Evolutionary conservation across 30 jellyfish, hydroid and myxozoan species (phyloP).

Genomic region (Turritopsis dohrnii): DNA sequence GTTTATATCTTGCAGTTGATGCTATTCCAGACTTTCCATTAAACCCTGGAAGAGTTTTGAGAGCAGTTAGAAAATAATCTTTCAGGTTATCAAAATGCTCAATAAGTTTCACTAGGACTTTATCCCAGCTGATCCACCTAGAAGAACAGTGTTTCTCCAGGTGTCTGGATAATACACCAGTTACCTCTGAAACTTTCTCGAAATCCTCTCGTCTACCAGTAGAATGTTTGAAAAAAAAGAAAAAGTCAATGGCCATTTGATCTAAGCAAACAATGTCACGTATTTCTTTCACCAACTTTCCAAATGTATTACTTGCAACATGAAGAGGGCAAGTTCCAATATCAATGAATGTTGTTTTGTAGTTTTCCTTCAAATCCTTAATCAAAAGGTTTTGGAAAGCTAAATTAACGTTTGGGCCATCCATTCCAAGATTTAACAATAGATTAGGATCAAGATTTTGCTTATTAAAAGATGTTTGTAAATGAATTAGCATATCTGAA

Average conservation of each 20-base stretch:
- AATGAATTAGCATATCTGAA: neutral
- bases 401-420: neutral
- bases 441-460: neutral
- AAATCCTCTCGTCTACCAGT: neutral
- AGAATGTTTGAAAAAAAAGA: neutral
- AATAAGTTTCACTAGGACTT: neutral
- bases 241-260: too few relatives aligned
- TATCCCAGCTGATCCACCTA: neutral
- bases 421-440: neutral
- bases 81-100: neutral
- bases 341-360: neutral
- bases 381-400: neutral
- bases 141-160: neutral
- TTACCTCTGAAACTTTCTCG: neutral
- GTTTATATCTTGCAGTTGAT: too few relatives aligned
- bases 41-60: too few relatives aligned
- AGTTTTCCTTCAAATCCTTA: too few relatives aligned
- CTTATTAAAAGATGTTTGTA: neutral
- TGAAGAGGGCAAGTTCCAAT: neutral
- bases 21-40: too few relatives aligned
- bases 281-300: neutral
- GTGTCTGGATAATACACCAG: neutral
- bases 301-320: neutral
- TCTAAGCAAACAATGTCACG: neutral
- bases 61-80: too few relatives aligned